These are phyloP conservation scores for Caprella mutica DNA, from an alignment of 2,888 invertebrate genomes.

Conservation along the genomic window DNA sequence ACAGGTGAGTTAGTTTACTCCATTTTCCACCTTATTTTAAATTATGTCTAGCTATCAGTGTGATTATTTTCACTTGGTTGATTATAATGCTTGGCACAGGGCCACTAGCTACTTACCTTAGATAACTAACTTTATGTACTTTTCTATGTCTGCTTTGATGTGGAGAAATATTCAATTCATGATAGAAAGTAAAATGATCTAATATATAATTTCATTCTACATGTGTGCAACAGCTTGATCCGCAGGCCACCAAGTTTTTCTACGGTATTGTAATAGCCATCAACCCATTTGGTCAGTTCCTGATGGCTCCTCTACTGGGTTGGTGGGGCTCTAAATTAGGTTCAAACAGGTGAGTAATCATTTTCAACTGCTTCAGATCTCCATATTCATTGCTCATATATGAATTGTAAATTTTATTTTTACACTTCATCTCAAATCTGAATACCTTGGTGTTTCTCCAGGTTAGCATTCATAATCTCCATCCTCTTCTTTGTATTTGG, in stretches of 20 bases:
- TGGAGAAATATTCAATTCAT: neutral
- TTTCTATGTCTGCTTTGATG: neutral
- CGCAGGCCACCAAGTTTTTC: slow-evolving; percentile 49
- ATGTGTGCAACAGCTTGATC: slow-evolving; percentile 53
- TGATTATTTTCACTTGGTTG: no score
- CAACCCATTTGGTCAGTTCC: slow-evolving; percentile 74
- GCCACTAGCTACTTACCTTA: no score
- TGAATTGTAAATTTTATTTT: no score
- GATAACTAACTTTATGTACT: no score
- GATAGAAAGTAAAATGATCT: neutral
- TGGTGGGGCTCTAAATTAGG: slow-evolving; percentile 70
- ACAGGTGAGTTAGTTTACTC: slow-evolving; percentile 55
- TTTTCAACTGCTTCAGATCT: no score
- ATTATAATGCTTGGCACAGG: no score
- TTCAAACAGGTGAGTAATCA: slow-evolving; percentile 25
- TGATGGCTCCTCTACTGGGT: slow-evolving; percentile 71
- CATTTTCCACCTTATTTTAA: no score
- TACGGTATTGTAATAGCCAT: slow-evolving; percentile 66
- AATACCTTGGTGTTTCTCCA: neutral
- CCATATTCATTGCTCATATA: neutral
- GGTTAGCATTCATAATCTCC: slow-evolving; percentile 45
- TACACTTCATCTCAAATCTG: no score
- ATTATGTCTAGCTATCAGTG: no score
- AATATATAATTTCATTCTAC: neutral
- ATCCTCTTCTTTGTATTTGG: slow-evolving; percentile 59